Evolutionary conservation across 2,888 invertebrate species (phyloP).

Genomic region (Acronicta psi): DNA sequence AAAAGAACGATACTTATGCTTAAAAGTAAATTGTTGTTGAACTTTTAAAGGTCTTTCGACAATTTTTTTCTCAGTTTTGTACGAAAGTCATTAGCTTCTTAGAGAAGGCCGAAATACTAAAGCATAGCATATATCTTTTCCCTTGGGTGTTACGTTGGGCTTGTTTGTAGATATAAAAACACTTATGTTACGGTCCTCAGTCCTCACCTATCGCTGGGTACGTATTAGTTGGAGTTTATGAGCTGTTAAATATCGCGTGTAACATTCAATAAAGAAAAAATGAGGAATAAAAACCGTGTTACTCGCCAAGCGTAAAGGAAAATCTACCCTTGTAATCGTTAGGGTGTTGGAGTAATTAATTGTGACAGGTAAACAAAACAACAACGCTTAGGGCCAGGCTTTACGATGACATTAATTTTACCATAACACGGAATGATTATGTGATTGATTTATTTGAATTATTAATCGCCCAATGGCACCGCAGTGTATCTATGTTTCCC

Average conservation of each 20-base stretch:
- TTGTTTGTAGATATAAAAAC: too few species aligned
- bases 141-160: too few species aligned
- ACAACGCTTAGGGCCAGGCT: conserved; percentile 9
- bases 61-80: not conserved
- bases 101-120: not conserved
- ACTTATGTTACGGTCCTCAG: too few species aligned
- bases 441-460: conserved; percentile 37
- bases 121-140: too few species aligned
- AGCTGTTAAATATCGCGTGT: conserved; percentile 27
- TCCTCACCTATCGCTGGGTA: too few species aligned
- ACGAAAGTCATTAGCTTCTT: not conserved
- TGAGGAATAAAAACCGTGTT: conserved; percentile 16
- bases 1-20: not conserved
- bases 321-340: conserved; percentile 41
- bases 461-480: conserved; percentile 21
- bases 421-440: conserved; percentile 31
- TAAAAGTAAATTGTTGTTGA: not conserved
- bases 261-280: conserved; percentile 11
- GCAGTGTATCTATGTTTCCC: conserved; percentile 6
- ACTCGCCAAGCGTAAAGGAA: conserved; percentile 33
- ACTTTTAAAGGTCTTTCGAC: not conserved
- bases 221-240: not conserved
- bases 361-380: conserved; percentile 28
- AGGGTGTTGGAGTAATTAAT: conserved; percentile 46
- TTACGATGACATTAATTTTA: conserved; percentile 35